phyloP scores from a whole-genome alignment of 2,888 invertebrate species.

The Rhodophaea formosa region DNA sequence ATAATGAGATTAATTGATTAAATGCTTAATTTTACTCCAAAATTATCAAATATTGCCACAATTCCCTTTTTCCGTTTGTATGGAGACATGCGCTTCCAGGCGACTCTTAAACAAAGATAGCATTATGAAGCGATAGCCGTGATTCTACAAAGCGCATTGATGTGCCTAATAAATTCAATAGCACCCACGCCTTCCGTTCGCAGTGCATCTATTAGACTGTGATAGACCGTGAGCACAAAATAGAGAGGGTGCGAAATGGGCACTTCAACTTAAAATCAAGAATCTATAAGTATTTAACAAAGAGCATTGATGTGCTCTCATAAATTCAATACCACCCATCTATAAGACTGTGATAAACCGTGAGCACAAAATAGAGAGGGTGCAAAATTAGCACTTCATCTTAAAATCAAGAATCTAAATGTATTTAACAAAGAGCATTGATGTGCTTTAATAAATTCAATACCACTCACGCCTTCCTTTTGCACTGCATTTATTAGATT shows the following conservation, averaged over 20 bases:
- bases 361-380: background rate
- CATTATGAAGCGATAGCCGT: slow-evolving; percentile 12
- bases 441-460: slow-evolving; percentile 51
- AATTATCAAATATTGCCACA: too few species aligned
- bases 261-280: too few species aligned
- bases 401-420: too few species aligned
- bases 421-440: slow-evolving; percentile 1
- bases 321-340: slow-evolving; percentile 57
- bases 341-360: slow-evolving; percentile 63
- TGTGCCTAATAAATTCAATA: slow-evolving; percentile 48
- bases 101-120: slow-evolving; percentile 34
- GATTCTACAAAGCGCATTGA: slow-evolving; percentile 25
- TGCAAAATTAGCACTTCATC: too few species aligned
- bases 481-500: slow-evolving; percentile 66
- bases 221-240: slow-evolving; percentile 42
- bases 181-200: slow-evolving; percentile 54
- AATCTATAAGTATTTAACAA: too few species aligned
- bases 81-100: too few species aligned
- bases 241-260: background rate
- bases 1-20: too few species aligned
- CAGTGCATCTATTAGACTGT: slow-evolving; percentile 67
- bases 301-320: slow-evolving; percentile 35
- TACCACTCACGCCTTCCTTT: slow-evolving; percentile 51
- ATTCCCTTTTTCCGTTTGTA: too few species aligned
- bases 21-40: too few species aligned